A percentile compares a stretch with the other conserved stretches of the same genome.
Conservation (phyloP, 2,113 vertebrate species). For the Cavia aperea region DNA sequence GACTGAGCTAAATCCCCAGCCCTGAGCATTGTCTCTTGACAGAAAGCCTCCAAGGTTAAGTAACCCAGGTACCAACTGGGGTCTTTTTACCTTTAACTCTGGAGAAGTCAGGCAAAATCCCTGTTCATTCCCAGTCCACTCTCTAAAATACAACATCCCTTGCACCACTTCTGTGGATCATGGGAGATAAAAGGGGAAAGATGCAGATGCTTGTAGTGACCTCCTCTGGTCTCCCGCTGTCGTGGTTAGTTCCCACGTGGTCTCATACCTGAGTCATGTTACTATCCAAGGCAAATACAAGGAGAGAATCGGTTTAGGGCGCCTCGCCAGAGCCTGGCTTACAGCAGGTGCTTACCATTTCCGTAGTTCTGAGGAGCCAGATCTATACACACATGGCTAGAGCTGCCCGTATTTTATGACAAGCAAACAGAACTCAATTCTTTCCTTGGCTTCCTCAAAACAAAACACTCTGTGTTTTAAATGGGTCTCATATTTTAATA, state of each 20-base stretch:
- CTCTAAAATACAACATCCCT: background rate
- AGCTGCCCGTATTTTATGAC: background rate
- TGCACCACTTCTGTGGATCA: background rate
- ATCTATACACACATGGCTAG: background rate
- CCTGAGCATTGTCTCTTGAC: background rate
- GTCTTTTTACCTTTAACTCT: background rate
- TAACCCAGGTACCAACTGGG: background rate
- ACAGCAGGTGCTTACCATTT: background rate
- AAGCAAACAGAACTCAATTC: background rate
- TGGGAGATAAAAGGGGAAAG: background rate
- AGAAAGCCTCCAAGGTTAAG: too few species aligned
- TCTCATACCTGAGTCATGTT: background rate
- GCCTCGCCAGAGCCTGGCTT: too few species aligned
- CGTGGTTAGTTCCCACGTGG: background rate
- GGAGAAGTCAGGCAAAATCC: background rate
- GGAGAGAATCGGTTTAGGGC: background rate
- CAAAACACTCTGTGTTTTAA: background rate
- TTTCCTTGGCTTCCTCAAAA: background rate
- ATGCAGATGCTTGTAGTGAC: background rate
- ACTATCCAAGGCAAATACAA: background rate
- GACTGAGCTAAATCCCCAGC: too few species aligned
- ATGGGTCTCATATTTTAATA: background rate
- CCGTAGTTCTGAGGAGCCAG: background rate
- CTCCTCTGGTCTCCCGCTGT: background rate
- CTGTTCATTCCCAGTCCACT: background rate